phyloP scores from a whole-genome alignment of 2,797 vertebrate genomes.

The Enteromius anoplus region DNA sequence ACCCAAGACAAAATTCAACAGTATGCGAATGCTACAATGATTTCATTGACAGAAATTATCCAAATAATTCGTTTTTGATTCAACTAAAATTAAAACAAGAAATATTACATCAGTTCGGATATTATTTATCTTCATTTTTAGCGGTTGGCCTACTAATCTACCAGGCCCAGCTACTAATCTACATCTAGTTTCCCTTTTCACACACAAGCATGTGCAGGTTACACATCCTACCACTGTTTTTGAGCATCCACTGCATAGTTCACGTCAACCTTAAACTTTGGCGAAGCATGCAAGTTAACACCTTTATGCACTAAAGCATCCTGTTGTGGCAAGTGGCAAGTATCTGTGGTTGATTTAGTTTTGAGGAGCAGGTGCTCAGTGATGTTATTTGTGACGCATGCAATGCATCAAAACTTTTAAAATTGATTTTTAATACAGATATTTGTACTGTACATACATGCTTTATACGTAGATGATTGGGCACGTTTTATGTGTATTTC shows the following conservation, averaged over 20 bases:
- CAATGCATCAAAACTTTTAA: background rate
- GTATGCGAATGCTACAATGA: background rate
- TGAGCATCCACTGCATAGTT: constrained; percentile 5
- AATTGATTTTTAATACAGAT: background rate
- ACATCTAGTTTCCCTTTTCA: background rate
- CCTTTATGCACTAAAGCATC: background rate
- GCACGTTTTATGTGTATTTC: background rate
- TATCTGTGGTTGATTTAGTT: background rate
- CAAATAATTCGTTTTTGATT: background rate
- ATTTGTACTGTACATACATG: background rate
- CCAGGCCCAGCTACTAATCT: too few relatives aligned
- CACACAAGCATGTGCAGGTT: background rate
- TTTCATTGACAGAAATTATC: background rate
- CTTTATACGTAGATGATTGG: background rate
- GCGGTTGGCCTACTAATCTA: background rate
- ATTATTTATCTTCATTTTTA: background rate
- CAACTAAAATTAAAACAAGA: background rate
- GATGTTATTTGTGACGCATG: background rate
- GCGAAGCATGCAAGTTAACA: background rate
- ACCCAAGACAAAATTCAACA: background rate
- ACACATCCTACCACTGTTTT: background rate
- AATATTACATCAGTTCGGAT: background rate
- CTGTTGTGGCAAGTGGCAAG: background rate
- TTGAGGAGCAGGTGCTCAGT: background rate
- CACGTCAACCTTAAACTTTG: background rate